Evolutionary conservation across 2,888 invertebrate genomes (phyloP).

Genomic region (Congeria kusceri): DNA sequence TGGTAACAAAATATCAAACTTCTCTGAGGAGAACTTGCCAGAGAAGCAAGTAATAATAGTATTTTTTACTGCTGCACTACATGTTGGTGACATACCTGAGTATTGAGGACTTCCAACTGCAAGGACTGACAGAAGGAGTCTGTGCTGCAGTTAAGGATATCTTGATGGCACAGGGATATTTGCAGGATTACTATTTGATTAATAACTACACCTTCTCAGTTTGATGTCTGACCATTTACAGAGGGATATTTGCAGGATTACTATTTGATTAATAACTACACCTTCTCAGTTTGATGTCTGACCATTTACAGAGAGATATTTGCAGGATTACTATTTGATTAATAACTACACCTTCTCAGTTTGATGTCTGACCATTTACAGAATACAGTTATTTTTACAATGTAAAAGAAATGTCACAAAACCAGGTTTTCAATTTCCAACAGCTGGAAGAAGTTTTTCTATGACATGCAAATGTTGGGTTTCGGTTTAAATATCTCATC

Average conservation of each 20-base stretch:
- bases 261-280: neutral
- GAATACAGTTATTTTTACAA: too few species aligned
- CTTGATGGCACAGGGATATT: slow-evolving; percentile 43
- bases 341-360: neutral
- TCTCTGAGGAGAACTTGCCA: too few species aligned
- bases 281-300: too few species aligned
- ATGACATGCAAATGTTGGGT: too few species aligned
- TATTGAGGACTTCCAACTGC: slow-evolving; percentile 92
- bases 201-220: neutral
- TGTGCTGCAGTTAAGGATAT: slow-evolving; percentile 59
- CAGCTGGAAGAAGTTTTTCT: too few species aligned
- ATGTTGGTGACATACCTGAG: slow-evolving; percentile 85
- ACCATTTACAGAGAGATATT: slow-evolving; percentile 57
- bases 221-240: too few species aligned
- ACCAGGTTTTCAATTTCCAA: too few species aligned
- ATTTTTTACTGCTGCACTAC: too few species aligned
- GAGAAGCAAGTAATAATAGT: neutral
- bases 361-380: too few species aligned
- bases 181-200: neutral
- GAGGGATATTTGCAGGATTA: slow-evolving; percentile 39
- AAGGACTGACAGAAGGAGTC: slow-evolving; percentile 95
- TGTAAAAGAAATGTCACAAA: too few species aligned
- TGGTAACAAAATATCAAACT: too few species aligned
- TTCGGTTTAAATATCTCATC: too few species aligned
- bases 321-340: neutral